Conservation (phyloP, 2,797 vertebrate species). For the Pseudopleuronectes americanus region DNA sequence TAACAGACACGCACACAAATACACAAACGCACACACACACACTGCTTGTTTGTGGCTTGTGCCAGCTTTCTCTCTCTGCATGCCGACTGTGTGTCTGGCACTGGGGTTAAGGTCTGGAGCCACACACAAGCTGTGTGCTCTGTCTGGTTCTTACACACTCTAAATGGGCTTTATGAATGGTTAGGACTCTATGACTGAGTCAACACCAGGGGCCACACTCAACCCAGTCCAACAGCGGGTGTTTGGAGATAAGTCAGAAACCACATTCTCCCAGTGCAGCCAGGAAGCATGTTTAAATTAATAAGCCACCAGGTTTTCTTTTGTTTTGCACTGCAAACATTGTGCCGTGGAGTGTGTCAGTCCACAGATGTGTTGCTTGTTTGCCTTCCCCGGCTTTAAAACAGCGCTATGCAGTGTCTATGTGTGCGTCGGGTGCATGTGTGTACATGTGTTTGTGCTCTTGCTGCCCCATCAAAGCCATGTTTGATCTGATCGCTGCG, state of each 20-base stretch:
- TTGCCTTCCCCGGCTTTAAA: conserved; percentile 62
- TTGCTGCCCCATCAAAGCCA: conserved; percentile 48
- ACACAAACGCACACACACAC: conserved; percentile 16
- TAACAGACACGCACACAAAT: conserved; percentile 37
- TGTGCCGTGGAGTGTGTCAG: conserved; percentile 54
- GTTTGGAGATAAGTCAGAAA: conserved; percentile 75
- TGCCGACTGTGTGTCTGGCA: conserved; percentile 79
- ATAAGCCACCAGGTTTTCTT: conserved; percentile 66
- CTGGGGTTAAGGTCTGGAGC: conserved; percentile 72
- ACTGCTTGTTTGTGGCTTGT: conserved; percentile 62
- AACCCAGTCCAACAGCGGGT: conserved; percentile 60
- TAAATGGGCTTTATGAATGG: conserved; percentile 75
- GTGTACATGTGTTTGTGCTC: conserved; percentile 55
- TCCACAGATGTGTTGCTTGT: conserved; percentile 63
- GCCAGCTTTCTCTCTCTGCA: conserved; percentile 66
- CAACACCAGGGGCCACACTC: conserved; percentile 70
- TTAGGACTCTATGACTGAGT: conserved; percentile 69
- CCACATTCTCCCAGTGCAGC: conserved; percentile 59
- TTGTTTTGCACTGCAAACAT: conserved; percentile 67
- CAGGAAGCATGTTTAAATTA: conserved; percentile 67
- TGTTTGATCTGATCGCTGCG: conserved; percentile 53
- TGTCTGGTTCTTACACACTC: conserved; percentile 69
- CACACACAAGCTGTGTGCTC: conserved; percentile 72
- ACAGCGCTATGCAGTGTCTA: conserved; percentile 34
- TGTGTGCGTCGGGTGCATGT: conserved; percentile 34